Conservation (phyloP, 2,888 invertebrate species). For the Cantharis lateralis region DNA sequence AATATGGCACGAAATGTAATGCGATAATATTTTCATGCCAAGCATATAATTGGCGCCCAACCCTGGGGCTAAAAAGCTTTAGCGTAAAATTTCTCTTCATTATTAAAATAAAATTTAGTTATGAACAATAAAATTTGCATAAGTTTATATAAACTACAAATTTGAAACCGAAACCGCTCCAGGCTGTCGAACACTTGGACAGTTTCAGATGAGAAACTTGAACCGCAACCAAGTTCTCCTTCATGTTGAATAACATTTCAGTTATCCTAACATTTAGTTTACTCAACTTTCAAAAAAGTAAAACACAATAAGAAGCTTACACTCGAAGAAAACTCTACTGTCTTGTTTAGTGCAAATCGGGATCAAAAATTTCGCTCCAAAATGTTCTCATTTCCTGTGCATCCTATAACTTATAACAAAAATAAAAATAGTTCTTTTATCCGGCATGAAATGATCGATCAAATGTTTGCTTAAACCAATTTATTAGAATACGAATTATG, state of each 20-base stretch:
- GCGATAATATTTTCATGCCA: not conserved
- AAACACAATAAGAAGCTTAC: not conserved
- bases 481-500: not conserved
- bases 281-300: not conserved
- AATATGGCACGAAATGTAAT: not conserved
- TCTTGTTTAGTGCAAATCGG: not conserved
- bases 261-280: not conserved
- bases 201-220: constrained; percentile 12
- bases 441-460: not conserved
- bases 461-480: not conserved
- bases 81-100: not conserved
- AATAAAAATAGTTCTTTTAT: not conserved
- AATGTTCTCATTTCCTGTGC: not conserved
- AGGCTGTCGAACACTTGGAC: constrained; percentile 16
- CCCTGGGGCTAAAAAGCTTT: not conserved
- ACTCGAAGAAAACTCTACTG: not conserved
- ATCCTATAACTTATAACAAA: not conserved
- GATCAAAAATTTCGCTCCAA: not conserved
- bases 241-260: constrained; percentile 20
- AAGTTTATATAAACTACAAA: constrained; percentile 9
- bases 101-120: not conserved
- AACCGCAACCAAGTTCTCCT: constrained; percentile 11
- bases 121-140: constrained; percentile 5
- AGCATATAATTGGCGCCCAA: not conserved
- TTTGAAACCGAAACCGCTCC: constrained; percentile 13